A percentile compares a stretch with the other conserved stretches of the same genome.
phyloP scores from a whole-genome alignment of 2,888 invertebrate genomes.

The Ennomos erosarius region DNA sequence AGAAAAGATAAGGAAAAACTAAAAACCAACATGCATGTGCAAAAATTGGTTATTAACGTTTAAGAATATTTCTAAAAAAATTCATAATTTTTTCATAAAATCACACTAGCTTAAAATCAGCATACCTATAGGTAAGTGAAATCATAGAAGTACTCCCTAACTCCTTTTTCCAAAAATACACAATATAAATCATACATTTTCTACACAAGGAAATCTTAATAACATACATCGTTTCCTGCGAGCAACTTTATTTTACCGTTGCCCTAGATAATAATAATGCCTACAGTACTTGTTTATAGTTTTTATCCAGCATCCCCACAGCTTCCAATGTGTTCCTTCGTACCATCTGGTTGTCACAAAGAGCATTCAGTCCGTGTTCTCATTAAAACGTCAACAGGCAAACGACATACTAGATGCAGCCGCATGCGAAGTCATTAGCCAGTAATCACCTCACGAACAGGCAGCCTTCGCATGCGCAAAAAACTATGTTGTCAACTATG shows the following conservation, averaged over 20 bases:
- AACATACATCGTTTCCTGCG: not conserved
- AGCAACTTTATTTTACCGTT: not conserved
- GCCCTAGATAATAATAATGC: too few species aligned
- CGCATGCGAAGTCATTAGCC: conserved; percentile 59
- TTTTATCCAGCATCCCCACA: not conserved
- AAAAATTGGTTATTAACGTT: too few species aligned
- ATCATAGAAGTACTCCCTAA: too few species aligned
- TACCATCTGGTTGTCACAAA: conserved; percentile 36
- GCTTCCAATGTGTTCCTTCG: conserved; percentile 2
- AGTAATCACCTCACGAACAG: conserved; percentile 53
- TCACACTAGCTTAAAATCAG: too few species aligned
- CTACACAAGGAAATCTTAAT: not conserved
- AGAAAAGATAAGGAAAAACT: too few species aligned
- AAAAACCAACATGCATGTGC: too few species aligned
- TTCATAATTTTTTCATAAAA: too few species aligned
- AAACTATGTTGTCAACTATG: conserved; percentile 74
- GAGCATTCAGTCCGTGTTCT: conserved; percentile 46
- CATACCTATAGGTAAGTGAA: too few species aligned
- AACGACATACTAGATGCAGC: conserved; percentile 49
- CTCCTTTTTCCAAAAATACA: too few species aligned
- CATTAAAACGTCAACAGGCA: conserved; percentile 60
- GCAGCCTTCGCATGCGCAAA: conserved; percentile 60
- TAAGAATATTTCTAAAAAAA: too few species aligned
- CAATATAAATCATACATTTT: too few species aligned
- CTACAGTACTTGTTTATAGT: too few species aligned